Evolutionary conservation across 35 echinoderm and acorn worm species (phyloP).

Genomic region (Chiridota heheva): DNA sequence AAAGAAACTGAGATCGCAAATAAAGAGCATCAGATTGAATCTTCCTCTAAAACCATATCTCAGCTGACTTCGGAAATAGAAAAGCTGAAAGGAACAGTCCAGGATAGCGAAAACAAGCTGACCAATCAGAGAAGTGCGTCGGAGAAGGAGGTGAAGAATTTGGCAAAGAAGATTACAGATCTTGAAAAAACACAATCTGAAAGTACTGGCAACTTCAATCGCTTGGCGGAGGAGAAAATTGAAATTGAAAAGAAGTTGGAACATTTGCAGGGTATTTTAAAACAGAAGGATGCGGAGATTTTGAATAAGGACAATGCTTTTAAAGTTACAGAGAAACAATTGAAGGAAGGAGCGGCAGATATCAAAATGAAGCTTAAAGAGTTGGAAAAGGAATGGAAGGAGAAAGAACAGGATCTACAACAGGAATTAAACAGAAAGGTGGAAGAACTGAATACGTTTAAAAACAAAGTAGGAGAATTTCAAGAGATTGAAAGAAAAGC

Average conservation of each 20-base stretch:
- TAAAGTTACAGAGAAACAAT: conserved; percentile 12
- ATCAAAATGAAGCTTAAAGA: conserved; percentile 60
- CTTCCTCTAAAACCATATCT: background rate
- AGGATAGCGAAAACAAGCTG: background rate
- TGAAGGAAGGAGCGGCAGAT: conserved; percentile 19
- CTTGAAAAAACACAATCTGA: background rate
- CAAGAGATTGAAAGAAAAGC: background rate
- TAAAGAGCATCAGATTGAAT: conserved; percentile 34
- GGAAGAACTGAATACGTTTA: background rate
- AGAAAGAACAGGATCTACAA: too few species aligned
- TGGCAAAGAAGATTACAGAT: conserved; percentile 8
- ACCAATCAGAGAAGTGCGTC: background rate
- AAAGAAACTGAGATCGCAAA: conserved; percentile 23
- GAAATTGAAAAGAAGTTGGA: conserved; percentile 35
- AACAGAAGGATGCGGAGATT: conserved; percentile 24
- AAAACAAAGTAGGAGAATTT: conserved; percentile 8
- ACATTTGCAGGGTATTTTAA: conserved; percentile 1
- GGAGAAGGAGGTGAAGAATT: conserved; percentile 23
- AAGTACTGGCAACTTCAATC: conserved; percentile 29
- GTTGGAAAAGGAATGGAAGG: too few species aligned
- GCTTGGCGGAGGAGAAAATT: conserved; percentile 30
- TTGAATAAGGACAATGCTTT: background rate
- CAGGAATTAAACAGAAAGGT: conserved; percentile 12
- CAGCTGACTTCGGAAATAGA: conserved; percentile 24
- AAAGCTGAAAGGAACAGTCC: conserved; percentile 20